Evolutionary conservation across 1,140 invertebrate genomes (phyloP).

Genomic region (Penaeus vannamei): DNA sequence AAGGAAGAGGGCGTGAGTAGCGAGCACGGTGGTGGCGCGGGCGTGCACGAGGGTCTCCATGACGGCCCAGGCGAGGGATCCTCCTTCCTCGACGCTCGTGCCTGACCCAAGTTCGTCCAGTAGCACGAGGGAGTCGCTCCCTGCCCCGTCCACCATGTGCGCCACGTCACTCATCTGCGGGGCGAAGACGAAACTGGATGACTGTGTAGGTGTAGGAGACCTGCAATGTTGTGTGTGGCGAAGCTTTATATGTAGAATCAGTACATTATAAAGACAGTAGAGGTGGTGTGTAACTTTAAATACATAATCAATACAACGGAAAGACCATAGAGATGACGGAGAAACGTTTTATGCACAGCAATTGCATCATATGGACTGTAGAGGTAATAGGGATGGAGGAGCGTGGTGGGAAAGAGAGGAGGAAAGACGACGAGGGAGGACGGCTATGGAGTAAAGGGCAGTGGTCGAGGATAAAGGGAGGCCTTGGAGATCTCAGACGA

Average conservation of each 20-base stretch:
- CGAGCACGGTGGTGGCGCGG: conserved; percentile 84
- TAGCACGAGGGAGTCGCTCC: conserved; percentile 83
- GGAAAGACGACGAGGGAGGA: neutral
- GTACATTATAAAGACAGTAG: too few relatives aligned
- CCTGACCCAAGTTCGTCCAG: conserved; percentile 90
- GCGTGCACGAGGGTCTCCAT: conserved; percentile 81
- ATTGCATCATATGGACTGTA: too few relatives aligned
- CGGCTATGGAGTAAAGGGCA: neutral
- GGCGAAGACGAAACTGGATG: too few relatives aligned
- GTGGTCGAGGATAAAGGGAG: neutral
- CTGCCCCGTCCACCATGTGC: conserved; percentile 69
- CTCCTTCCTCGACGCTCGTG: conserved; percentile 87
- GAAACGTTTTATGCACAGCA: too few relatives aligned
- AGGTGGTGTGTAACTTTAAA: too few relatives aligned
- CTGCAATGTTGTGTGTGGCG: too few relatives aligned
- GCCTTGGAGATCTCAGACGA: neutral
- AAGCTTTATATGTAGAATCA: too few relatives aligned
- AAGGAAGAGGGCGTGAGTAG: conserved; percentile 86
- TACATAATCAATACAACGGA: too few relatives aligned
- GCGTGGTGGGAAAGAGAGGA: neutral
- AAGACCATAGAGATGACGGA: too few relatives aligned
- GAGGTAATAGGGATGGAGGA: too few relatives aligned
- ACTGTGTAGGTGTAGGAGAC: too few relatives aligned
- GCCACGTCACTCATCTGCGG: conserved; percentile 56
- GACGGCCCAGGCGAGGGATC: conserved; percentile 85